Conservation (phyloP, 2,113 vertebrate species). For the Mormyrus iriodes region DNA sequence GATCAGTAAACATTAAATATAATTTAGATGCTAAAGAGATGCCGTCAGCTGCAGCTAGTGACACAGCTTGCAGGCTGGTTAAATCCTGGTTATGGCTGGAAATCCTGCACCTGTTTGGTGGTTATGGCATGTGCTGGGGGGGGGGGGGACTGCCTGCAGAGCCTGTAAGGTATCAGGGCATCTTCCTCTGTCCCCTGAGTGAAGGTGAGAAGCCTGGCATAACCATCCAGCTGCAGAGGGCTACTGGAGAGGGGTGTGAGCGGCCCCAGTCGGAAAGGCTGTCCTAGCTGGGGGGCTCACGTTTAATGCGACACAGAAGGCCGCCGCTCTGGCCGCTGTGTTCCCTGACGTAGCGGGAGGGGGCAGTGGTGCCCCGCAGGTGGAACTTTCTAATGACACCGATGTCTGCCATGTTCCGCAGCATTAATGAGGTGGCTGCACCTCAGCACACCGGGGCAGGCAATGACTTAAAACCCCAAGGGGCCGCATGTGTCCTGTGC, state of each 20-base stretch:
- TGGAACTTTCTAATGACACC: not conserved
- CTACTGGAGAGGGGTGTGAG: not conserved
- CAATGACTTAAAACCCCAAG: not conserved
- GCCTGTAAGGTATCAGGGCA: not conserved
- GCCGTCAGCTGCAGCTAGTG: not conserved
- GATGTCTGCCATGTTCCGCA: not conserved
- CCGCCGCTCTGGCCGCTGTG: not conserved
- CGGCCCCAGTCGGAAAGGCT: not conserved
- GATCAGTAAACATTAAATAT: not conserved
- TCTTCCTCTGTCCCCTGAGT: not conserved
- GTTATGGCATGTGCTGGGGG: not conserved
- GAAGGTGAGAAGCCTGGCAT: not conserved
- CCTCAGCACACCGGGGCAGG: not conserved
- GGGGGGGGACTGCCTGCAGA: not conserved
- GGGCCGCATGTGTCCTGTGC: not conserved
- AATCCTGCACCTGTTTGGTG: not conserved
- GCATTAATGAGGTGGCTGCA: not conserved
- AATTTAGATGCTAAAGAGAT: not conserved
- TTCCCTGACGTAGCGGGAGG: not conserved
- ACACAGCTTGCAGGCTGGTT: not conserved
- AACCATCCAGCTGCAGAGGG: not conserved
- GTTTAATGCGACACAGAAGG: not conserved
- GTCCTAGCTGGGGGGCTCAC: not conserved
- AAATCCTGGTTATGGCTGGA: not conserved
- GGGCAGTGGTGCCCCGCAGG: not conserved